phyloP scores from a whole-genome alignment of 2,888 invertebrate genomes.

The Philaethria dido region DNA sequence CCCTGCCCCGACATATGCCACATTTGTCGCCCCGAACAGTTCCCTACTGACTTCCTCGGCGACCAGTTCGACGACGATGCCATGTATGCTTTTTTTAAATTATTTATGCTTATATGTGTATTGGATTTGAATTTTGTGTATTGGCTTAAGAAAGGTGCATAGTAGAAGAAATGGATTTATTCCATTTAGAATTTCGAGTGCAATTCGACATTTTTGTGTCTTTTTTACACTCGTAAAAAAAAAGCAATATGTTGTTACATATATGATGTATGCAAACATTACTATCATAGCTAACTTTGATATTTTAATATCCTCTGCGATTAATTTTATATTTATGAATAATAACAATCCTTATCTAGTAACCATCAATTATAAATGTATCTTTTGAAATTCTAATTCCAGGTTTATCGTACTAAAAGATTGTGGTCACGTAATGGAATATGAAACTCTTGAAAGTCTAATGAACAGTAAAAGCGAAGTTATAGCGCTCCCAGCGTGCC shows the following conservation, averaged over 20 bases:
- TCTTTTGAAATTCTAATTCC: slow-evolving; percentile 43
- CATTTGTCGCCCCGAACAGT: slow-evolving; percentile 79
- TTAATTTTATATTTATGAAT: too few species aligned
- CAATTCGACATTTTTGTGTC: too few species aligned
- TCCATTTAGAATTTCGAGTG: too few species aligned
- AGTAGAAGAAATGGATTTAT: neutral
- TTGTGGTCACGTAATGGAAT: slow-evolving; percentile 78
- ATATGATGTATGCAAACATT: too few species aligned
- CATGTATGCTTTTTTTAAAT: slow-evolving; percentile 54
- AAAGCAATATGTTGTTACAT: too few species aligned
- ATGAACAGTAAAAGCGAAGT: slow-evolving; percentile 61
- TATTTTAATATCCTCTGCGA: too few species aligned
- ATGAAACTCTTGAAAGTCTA: slow-evolving; percentile 71
- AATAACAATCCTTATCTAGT: too few species aligned
- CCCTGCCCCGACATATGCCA: slow-evolving; percentile 85
- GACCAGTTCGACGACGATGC: slow-evolving; percentile 76
- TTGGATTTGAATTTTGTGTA: too few species aligned
- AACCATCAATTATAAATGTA: neutral
- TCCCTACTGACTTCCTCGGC: slow-evolving; percentile 69
- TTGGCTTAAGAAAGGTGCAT: too few species aligned
- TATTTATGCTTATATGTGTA: too few species aligned
- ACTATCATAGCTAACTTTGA: too few species aligned
- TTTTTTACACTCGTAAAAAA: too few species aligned
- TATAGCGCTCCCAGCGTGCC: slow-evolving; percentile 76
- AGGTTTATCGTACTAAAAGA: slow-evolving; percentile 82